Percentiles rank a stretch among this genome's conserved stretches.
phyloP scores from a whole-genome alignment of 2,113 vertebrate species.

The Upupa epops region DNA sequence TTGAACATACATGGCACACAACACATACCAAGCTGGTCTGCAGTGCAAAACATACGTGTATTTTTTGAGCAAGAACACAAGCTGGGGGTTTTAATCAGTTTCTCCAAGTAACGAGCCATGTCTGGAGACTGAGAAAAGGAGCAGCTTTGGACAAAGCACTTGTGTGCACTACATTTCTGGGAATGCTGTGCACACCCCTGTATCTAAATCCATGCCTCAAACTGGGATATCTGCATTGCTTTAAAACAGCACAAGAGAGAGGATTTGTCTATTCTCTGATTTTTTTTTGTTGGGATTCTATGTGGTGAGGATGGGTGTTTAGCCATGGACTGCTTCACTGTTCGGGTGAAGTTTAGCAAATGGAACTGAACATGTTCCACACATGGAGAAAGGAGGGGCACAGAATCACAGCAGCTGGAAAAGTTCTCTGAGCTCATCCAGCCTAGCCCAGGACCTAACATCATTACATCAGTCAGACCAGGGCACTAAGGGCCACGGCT shows the following conservation, averaged over 20 bases:
- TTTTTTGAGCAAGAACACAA: background rate
- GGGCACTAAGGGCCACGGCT: too few relatives aligned
- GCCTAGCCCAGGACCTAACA: too few relatives aligned
- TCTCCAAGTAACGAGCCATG: background rate
- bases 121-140: background rate
- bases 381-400: background rate
- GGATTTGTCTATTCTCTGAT: background rate
- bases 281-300: background rate
- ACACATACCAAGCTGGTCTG: background rate
- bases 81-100: background rate
- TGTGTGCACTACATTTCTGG: background rate
- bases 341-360: constrained; percentile 7
- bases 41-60: background rate
- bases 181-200: accelerated
- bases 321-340: background rate
- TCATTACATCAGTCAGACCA: too few relatives aligned
- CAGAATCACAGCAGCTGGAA: background rate
- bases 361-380: constrained; percentile 12
- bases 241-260: background rate
- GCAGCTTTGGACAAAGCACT: background rate
- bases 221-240: background rate
- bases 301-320: background rate
- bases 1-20: background rate
- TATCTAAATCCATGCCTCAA: accelerated
- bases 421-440: too few relatives aligned